A percentile compares a stretch with the other conserved stretches of the same genome.
These are phyloP conservation scores for Cosmorhoe ocellata DNA, from an alignment of 2,888 invertebrate genomes.

Conservation along the genomic window DNA sequence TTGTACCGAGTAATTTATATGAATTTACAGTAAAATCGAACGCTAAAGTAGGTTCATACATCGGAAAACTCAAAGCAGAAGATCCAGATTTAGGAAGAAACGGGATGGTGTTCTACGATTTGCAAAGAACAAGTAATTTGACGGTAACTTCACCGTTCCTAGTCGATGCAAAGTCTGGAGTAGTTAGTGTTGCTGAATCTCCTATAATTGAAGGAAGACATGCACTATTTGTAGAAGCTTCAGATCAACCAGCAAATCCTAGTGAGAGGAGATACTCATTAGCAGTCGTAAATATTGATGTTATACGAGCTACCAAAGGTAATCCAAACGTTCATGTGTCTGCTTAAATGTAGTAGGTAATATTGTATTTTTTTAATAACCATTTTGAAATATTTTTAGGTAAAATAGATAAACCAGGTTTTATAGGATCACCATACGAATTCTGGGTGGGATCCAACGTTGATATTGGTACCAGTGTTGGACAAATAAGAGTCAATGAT, in stretches of 20 bases:
- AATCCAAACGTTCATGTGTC: too few relatives aligned
- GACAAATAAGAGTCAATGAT: slow-evolving; percentile 90
- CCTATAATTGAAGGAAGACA: slow-evolving; percentile 88
- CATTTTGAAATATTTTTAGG: slow-evolving; percentile 56
- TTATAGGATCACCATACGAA: slow-evolving; percentile 92
- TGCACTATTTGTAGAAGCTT: slow-evolving; percentile 91
- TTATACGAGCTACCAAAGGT: slow-evolving; percentile 82
- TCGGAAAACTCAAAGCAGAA: slow-evolving; percentile 90
- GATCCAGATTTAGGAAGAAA: slow-evolving; percentile 90
- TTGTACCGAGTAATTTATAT: slow-evolving; percentile 91
- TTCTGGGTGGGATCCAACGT: slow-evolving; percentile 96
- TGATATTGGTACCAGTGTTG: slow-evolving; percentile 91
- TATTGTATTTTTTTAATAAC: neutral
- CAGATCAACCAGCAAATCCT: slow-evolving; percentile 92
- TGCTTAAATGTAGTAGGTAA: too few relatives aligned
- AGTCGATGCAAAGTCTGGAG: slow-evolving; percentile 87
- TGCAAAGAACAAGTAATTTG: slow-evolving; percentile 86
- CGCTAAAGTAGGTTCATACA: slow-evolving; percentile 85
- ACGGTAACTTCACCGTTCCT: slow-evolving; percentile 86
- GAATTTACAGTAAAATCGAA: slow-evolving; percentile 88
- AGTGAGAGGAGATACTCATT: slow-evolving; percentile 91
- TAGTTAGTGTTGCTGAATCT: slow-evolving; percentile 85
- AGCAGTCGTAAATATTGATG: slow-evolving; percentile 92
- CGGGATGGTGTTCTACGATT: slow-evolving; percentile 88
- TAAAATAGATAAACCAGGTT: slow-evolving; percentile 85